Evolutionary conservation across 2,888 invertebrate species (phyloP).

Genomic region (Agrochola litura): DNA sequence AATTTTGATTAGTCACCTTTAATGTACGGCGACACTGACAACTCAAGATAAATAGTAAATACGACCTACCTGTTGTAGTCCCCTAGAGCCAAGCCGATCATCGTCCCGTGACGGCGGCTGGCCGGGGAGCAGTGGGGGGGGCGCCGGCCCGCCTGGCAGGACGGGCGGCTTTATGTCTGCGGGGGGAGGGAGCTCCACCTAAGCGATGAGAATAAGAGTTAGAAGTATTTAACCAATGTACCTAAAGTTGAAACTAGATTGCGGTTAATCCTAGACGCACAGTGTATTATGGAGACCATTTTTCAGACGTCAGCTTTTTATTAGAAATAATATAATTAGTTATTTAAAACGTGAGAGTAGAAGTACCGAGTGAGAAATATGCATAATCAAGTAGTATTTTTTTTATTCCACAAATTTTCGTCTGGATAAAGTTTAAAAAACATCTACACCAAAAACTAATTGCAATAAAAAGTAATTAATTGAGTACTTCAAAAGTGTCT

Average conservation of each 20-base stretch:
- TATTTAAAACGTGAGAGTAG: too few relatives aligned
- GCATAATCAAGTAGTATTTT: too few relatives aligned
- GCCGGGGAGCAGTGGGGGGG: slow-evolving; percentile 78
- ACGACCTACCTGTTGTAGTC: slow-evolving; percentile 83
- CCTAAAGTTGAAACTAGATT: background rate
- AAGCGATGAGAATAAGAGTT: too few relatives aligned
- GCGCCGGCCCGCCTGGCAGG: slow-evolving; percentile 85
- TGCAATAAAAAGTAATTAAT: too few relatives aligned
- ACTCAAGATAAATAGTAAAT: background rate
- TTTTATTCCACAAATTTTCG: too few relatives aligned
- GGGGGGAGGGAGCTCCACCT: slow-evolving; percentile 86
- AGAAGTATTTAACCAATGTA: background rate
- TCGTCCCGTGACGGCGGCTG: slow-evolving; percentile 87
- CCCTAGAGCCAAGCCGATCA: slow-evolving; percentile 89
- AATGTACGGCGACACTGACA: background rate
- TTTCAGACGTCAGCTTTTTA: too few relatives aligned
- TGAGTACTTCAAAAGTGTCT: too few relatives aligned
- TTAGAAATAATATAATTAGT: too few relatives aligned
- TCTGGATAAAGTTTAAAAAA: too few relatives aligned
- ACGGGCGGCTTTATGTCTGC: slow-evolving; percentile 86
- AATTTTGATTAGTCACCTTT: background rate
- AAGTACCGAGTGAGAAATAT: too few relatives aligned
- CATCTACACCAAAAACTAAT: too few relatives aligned
- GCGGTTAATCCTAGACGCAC: background rate
- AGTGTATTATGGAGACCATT: too few relatives aligned